Conservation (phyloP, 2,113 vertebrate species). For the Daboia siamensis region DNA sequence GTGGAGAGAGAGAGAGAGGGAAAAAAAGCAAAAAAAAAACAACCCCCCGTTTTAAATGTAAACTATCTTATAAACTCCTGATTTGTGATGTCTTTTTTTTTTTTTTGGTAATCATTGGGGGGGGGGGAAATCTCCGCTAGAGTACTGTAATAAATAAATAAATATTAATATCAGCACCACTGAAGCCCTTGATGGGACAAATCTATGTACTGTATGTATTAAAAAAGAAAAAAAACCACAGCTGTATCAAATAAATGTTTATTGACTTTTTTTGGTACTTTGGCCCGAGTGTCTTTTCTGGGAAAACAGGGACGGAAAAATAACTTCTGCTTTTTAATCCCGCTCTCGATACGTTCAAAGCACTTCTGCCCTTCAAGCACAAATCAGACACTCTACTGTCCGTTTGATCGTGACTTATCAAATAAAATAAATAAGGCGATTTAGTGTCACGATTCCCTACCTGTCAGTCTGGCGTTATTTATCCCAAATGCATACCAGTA, state of each 20-base stretch:
- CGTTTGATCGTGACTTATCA: not conserved
- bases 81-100: conserved; percentile 68
- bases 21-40: conserved; percentile 33
- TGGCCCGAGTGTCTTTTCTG: not conserved
- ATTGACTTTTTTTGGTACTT: conserved; percentile 60
- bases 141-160: conserved; percentile 57
- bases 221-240: conserved; percentile 34
- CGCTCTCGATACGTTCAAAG: not conserved
- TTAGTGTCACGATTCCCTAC: not conserved
- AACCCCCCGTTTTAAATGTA: conserved; percentile 70
- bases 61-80: conserved; percentile 65
- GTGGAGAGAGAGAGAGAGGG: not conserved
- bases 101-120: conserved; percentile 56
- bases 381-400: not conserved
- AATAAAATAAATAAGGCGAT: not conserved
- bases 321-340: not conserved
- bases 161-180: conserved; percentile 40
- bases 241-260: conserved; percentile 77
- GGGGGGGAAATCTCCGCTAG: conserved; percentile 37
- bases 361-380: not conserved
- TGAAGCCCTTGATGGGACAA: conserved; percentile 42
- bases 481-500: not conserved
- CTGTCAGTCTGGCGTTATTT: not conserved
- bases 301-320: not conserved
- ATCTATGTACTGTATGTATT: conserved; percentile 72